These are phyloP conservation scores for Sus scrofa DNA, from an alignment of 2,113 vertebrate genomes.

Conservation along the genomic window T2T-Sscrofa CM000817.6:164386501-164387000, in stretches of 20 bases:
- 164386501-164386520: neutral
- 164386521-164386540: neutral
- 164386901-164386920: neutral
- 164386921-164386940: neutral
- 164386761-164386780: neutral
- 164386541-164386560: neutral
- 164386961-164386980: constrained; percentile 83
- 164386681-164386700: constrained; percentile 10
- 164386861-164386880: neutral
- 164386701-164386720: constrained; percentile 91
- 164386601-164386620: neutral
- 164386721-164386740: constrained; percentile 90
- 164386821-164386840: neutral
- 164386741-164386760: constrained; percentile 82
- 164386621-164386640: neutral
- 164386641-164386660: neutral
- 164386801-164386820: constrained; percentile 37
- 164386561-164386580: neutral
- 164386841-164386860: neutral
- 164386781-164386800: neutral
- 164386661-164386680: neutral
- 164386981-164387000: constrained; percentile 91
- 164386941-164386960: neutral
- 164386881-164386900: neutral
- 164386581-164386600: neutral